Evolutionary conservation across 1,140 invertebrate genomes (phyloP).

Genomic region (Yoshiicerus persimilis): DNA sequence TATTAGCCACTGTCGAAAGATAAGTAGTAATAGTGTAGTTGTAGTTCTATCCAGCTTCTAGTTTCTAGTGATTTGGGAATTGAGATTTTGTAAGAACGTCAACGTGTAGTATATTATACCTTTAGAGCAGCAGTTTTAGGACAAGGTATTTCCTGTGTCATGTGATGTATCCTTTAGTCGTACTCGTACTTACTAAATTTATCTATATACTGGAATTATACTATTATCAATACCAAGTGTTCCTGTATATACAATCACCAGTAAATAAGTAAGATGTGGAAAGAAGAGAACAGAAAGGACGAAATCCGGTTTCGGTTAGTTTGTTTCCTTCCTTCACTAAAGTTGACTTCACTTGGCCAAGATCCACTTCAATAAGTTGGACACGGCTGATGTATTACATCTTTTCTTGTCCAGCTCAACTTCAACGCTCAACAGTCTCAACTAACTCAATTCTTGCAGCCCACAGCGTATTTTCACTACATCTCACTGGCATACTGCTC

Average conservation of each 20-base stretch:
- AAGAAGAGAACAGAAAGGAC: neutral
- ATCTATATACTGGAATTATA: no score
- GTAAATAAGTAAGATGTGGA: neutral
- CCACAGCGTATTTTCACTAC: no score
- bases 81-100: neutral
- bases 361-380: constrained; percentile 12
- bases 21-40: no score
- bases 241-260: neutral
- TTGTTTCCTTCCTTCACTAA: neutral
- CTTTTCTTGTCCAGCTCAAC: neutral
- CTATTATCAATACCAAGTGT: no score
- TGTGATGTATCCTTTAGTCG: no score
- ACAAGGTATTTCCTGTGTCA: neutral
- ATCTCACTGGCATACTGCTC: no score
- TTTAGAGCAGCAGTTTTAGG: neutral
- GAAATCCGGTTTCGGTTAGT: constrained; percentile 9
- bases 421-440: neutral
- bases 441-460: neutral
- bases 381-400: neutral
- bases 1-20: neutral
- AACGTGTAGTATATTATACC: neutral
- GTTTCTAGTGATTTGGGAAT: neutral
- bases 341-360: neutral
- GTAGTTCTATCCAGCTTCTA: no score
- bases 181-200: neutral